These are phyloP conservation scores for Bombycilla garrulus DNA, from an alignment of 2,113 vertebrate species.

Conservation along the genomic window DNA sequence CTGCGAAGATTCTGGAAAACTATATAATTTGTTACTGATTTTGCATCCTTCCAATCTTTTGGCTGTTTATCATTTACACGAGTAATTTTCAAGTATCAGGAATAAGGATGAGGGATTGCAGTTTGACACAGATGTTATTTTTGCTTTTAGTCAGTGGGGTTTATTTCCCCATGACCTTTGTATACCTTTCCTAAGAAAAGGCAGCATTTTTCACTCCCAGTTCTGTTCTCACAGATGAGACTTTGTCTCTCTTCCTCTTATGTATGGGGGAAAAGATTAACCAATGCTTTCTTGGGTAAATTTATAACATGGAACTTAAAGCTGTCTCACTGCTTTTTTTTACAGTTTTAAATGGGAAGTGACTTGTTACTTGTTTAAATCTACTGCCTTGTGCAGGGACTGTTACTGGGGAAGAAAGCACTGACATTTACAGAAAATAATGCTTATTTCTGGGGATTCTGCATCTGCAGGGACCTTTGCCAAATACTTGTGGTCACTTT, in stretches of 20 bases:
- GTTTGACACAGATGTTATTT: background rate
- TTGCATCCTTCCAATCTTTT: background rate
- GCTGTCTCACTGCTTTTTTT: background rate
- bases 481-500: conserved; percentile 95
- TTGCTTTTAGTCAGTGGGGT: background rate
- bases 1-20: background rate
- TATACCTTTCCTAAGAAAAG: background rate
- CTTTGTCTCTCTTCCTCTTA: background rate
- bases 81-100: background rate
- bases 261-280: background rate
- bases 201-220: background rate
- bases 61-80: background rate
- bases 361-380: background rate
- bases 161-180: background rate
- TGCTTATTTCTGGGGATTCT: conserved; percentile 47
- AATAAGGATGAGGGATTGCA: background rate
- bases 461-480: conserved; percentile 88
- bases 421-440: conserved; percentile 21
- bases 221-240: conserved; percentile 17
- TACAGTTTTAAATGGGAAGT: conserved; percentile 11
- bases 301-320: background rate
- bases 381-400: background rate
- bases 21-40: background rate
- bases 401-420: background rate
- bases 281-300: background rate